Percentiles rank a stretch among this genome's conserved stretches.
Conservation (phyloP, 1,140 invertebrate genomes). For the Hormaphis cornu region DNA sequence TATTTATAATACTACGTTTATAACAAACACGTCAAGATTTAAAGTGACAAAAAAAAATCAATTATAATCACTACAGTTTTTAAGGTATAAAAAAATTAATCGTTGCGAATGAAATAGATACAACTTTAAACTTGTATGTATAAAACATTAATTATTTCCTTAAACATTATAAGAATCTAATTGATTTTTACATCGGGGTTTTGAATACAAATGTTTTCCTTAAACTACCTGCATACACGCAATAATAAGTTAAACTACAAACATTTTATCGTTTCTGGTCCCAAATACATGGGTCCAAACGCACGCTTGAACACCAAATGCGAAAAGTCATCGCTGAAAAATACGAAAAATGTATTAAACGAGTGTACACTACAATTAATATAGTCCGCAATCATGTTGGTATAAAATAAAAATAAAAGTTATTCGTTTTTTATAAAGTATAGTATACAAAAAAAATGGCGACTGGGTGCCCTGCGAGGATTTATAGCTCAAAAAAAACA, state of each 20-base stretch:
- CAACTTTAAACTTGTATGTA: slow-evolving; percentile 7
- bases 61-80: slow-evolving; percentile 8
- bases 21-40: slow-evolving; percentile 3
- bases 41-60: slow-evolving; percentile 9
- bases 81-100: slow-evolving; percentile 18
- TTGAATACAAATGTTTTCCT: slow-evolving; percentile 19
- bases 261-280: slow-evolving; percentile 28
- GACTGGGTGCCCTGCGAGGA: too few relatives aligned
- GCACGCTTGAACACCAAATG: slow-evolving; percentile 29
- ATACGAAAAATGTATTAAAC: not conserved
- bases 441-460: too few relatives aligned
- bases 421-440: too few relatives aligned
- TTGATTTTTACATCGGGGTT: slow-evolving; percentile 13
- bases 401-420: too few relatives aligned
- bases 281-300: slow-evolving; percentile 33
- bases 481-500: too few relatives aligned
- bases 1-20: not conserved
- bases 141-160: slow-evolving; percentile 19
- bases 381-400: too few relatives aligned
- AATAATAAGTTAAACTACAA: slow-evolving; percentile 24
- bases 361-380: too few relatives aligned
- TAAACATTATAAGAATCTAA: slow-evolving; percentile 11
- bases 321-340: slow-evolving; percentile 24
- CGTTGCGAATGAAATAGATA: slow-evolving; percentile 18
- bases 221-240: slow-evolving; percentile 26